Percentiles rank a stretch among this genome's conserved stretches.
These are phyloP conservation scores for Manis javanica DNA, from an alignment of 2,797 vertebrate genomes.

Conservation along the genomic window DNA sequence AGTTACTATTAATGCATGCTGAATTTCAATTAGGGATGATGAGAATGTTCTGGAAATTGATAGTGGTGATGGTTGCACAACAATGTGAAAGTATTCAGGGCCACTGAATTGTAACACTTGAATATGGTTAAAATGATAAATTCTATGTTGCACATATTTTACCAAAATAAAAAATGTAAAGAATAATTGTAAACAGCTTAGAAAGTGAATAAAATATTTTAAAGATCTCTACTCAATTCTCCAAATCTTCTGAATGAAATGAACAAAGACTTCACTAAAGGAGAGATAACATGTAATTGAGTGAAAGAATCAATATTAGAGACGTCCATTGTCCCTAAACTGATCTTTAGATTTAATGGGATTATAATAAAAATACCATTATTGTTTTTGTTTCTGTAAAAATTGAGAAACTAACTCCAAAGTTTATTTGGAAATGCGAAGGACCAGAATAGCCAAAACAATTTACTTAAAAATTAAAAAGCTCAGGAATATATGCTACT, in stretches of 20 bases:
- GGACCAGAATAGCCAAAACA: neutral
- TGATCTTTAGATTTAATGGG: neutral
- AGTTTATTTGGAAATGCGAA: neutral
- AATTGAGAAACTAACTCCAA: neutral
- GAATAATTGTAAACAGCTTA: neutral
- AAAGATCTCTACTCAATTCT: neutral
- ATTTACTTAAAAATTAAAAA: slow-evolving; percentile 24
- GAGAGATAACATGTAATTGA: neutral
- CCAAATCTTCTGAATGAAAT: neutral
- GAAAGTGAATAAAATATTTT: neutral
- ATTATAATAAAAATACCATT: neutral
- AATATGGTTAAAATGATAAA: neutral
- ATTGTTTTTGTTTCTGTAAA: neutral
- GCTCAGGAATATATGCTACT: neutral
- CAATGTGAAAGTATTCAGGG: neutral
- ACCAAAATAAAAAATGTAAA: neutral
- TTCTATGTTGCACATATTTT: neutral
- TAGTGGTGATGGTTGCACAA: neutral
- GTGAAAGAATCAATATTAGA: neutral
- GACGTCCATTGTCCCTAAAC: neutral
- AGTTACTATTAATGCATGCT: neutral
- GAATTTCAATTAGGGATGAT: neutral
- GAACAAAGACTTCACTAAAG: neutral
- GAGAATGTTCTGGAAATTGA: neutral
- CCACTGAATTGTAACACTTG: neutral